Conservation (phyloP, 2,888 invertebrate species). For the Tetheella fluctuosa region DNA sequence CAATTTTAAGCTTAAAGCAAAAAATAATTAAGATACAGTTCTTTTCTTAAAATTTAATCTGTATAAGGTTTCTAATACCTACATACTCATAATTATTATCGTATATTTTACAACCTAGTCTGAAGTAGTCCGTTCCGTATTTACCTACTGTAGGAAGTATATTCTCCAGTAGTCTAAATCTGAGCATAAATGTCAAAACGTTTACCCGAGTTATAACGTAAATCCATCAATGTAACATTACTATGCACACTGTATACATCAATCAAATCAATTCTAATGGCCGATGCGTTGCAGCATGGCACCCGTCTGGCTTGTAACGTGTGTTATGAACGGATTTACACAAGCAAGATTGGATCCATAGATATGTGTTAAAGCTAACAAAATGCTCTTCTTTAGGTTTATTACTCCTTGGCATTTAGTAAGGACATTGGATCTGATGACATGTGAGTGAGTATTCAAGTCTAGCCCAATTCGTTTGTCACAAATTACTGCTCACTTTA, state of each 20-base stretch:
- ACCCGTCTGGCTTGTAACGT: conserved; percentile 23
- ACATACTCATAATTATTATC: no score
- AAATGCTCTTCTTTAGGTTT: background rate
- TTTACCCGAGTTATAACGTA: background rate
- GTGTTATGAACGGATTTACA: conserved; percentile 17
- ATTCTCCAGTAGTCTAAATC: no score
- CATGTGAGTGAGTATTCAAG: background rate
- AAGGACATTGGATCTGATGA: background rate
- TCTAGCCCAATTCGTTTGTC: background rate
- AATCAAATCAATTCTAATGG: conserved; percentile 42
- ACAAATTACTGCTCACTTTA: background rate
- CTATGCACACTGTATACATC: conserved; percentile 32
- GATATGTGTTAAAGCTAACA: background rate
- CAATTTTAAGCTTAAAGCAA: no score
- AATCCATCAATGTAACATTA: conserved; percentile 35
- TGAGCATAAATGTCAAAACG: background rate
- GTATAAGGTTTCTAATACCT: no score
- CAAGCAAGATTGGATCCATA: background rate
- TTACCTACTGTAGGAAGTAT: no score
- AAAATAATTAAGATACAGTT: no score
- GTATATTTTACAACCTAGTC: no score
- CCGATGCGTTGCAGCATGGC: conserved; percentile 19
- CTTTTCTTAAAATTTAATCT: no score
- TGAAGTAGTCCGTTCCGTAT: no score
- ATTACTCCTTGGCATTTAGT: background rate